Base-by-base conservation (phyloP, 2,888 invertebrate genomes). In the Marasmarcha lunaedactyla region DNA sequence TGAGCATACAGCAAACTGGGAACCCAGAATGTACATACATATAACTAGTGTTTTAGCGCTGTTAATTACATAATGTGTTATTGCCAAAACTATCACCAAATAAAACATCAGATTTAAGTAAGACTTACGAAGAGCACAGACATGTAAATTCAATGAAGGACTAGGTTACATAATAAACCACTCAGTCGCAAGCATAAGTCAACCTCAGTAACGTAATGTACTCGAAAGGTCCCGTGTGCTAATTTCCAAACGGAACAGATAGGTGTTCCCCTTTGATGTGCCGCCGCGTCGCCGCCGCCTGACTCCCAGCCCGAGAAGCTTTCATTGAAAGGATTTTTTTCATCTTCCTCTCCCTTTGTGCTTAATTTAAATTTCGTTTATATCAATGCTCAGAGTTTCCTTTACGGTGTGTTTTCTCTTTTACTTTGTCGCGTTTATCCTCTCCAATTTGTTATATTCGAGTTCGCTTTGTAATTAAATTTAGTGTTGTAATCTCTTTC, bases 281-380 rank as follows among this genome's bases (percentile, higher is more conserved):
- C 79, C 76, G 73, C 72, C 71, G 71, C 66, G 77, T 77, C 76
- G 71, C 73, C 71, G 70, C 74, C 78, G 72, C 67, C 74, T 72
- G 71, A 76, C 78, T 73, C 66, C 67, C 68, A 7, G 69, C 71
- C 78, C 74, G 79, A 79, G 78, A n/a, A 76, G 79, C 78, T 77
- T 74, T 79, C 81, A 77, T 77, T 83, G 81, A 83, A 83, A 83
- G 83, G 83, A 83, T 83, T 81, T 83, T 78, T 83, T 79, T 77
- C 73, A 76, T 78, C 78, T 78, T 72, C 77, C 73, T 77, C n/a
- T 81, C 73, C 73, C 79, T 83, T 83, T 83, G 83, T 83, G 81
- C 78, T 83, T 83, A 83, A 83, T 83, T 83, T 83, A 83, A 83
- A 83, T 83, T 83, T 83, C 83, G 83, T 83, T 83, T 83, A 83